phyloP scores from a whole-genome alignment of 2,113 vertebrate genomes.

The Erythrolamprus reginae region DNA sequence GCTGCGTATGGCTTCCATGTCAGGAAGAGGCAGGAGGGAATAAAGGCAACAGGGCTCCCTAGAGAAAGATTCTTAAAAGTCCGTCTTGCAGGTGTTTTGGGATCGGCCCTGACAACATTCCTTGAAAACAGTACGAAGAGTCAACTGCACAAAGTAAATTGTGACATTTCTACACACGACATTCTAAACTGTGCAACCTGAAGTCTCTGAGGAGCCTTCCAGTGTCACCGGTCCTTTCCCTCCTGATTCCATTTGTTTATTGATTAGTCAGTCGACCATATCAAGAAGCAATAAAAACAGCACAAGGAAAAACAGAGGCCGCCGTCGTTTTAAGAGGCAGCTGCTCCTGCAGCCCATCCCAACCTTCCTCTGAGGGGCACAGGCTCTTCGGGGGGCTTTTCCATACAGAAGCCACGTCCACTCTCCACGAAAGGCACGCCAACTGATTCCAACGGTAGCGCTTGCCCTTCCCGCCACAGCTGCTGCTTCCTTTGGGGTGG shows the following conservation, averaged over 20 bases:
- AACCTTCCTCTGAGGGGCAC: background rate
- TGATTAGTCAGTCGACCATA: background rate
- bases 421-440: background rate
- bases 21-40: background rate
- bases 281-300: background rate
- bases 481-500: no score
- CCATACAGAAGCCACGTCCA: background rate
- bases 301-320: background rate
- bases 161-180: background rate
- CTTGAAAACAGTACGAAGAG: background rate
- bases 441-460: background rate
- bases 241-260: no score
- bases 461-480: no score
- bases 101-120: background rate
- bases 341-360: background rate
- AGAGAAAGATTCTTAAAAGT: background rate
- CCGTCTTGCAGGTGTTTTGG: background rate
- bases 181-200: background rate
- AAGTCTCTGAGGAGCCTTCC: background rate
- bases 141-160: background rate
- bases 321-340: background rate
- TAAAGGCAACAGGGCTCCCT: background rate
- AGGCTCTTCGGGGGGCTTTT: background rate
- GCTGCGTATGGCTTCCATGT: no score
- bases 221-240: background rate